phyloP scores from a whole-genome alignment of 2,888 invertebrate genomes.

The Lepidonotus clava region DNA sequence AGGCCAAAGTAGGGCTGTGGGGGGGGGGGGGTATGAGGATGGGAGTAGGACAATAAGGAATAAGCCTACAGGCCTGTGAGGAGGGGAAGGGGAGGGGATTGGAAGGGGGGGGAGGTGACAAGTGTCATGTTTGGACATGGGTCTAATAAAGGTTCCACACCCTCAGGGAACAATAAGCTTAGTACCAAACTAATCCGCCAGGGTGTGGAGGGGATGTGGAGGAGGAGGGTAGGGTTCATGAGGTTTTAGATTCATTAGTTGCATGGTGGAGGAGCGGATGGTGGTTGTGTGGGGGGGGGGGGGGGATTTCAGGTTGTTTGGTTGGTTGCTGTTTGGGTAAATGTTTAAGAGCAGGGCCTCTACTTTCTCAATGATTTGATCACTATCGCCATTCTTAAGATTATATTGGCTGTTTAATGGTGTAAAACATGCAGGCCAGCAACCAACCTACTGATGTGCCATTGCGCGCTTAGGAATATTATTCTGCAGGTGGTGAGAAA shows the following conservation, averaged over 20 bases:
- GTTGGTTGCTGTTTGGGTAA: not conserved
- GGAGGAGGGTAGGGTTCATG: too few species aligned
- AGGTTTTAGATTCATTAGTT: too few species aligned
- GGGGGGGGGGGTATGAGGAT: not conserved
- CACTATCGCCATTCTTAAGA: too few species aligned
- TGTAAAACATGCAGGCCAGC: not conserved
- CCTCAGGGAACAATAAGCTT: too few species aligned
- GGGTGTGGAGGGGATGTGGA: not conserved
- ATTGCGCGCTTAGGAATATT: not conserved
- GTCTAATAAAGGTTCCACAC: conserved; percentile 1
- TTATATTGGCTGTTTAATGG: not conserved
- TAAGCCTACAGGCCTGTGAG: too few species aligned
- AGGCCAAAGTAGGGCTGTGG: not conserved
- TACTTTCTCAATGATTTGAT: too few species aligned
- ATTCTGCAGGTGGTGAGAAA: not conserved
- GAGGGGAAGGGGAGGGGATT: not conserved
- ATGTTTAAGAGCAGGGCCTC: too few species aligned
- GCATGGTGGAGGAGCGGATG: not conserved
- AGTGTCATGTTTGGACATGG: conserved; percentile 32
- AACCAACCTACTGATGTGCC: not conserved
- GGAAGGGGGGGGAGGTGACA: not conserved
- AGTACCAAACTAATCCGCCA: too few species aligned
- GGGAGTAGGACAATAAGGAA: not conserved
- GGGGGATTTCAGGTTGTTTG: not conserved
- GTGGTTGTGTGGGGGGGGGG: not conserved